Base-by-base conservation (phyloP, 2,797 vertebrate genomes). In the Pempheris klunzingeri region DNA sequence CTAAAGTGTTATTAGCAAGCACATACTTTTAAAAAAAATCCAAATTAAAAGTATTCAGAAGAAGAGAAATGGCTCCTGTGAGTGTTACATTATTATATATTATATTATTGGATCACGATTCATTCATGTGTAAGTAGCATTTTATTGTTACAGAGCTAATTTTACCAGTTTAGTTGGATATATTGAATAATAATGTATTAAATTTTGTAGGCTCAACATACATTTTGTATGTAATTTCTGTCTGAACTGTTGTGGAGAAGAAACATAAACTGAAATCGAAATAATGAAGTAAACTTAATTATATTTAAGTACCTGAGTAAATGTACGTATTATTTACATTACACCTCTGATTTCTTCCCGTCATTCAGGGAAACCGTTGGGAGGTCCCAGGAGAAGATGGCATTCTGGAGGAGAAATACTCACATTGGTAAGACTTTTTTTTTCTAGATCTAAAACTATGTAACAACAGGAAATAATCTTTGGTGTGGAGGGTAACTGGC, bases 341-440 rank as follows among this genome's bases (percentile, higher is more conserved):
- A 1, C 49, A 54, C 12, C 7, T 24, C 24, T 59, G 24, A n/a
- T 26, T 67, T 66, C 13, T 55, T 22, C 38, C 22, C 66, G 20
- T 85, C 15, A 44, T 59, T 22, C 20, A 89, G 81, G 85, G 62
- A 78, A 85, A 72, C 39, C 39, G 52, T 65, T 10, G 18, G 68
- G 80, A 82, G 17, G 60, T 63, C 78, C 68, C 78, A n/a, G 57
- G 74, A 81, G 67, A 76, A 84, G 68, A 92, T 92, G 89, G 49
- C 73, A 38, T 81, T 90, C 77, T 90, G 90, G 91, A 88, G 66
- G 61, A 84, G 78, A 83, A 87, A 85, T 5, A 71, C 71, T 34
- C 8, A 61, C 18, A 63, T 79, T 53, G 91, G 91, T 92, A 72
- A 76, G 81, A 30, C 14, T 14, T 3, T 32, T 24, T 30, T 55